These are phyloP conservation scores for Dasypus novemcinctus DNA, from an alignment of 2,113 vertebrate genomes.

Conservation along the genomic window DNA sequence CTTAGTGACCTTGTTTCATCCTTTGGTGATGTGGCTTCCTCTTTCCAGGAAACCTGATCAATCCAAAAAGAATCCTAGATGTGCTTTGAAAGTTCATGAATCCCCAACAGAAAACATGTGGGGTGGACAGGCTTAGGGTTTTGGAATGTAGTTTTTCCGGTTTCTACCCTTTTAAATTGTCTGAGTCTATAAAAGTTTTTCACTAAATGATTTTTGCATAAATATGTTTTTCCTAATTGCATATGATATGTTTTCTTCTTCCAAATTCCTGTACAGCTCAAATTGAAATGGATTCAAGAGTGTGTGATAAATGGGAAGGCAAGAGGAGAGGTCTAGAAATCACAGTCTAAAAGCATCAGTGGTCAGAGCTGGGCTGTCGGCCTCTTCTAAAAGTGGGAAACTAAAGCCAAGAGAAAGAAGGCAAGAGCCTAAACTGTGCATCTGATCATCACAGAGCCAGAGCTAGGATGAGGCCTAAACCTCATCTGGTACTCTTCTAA, in stretches of 20 bases:
- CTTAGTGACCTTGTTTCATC: background rate
- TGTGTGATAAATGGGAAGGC: background rate
- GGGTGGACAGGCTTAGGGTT: background rate
- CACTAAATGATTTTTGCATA: background rate
- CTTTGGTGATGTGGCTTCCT: background rate
- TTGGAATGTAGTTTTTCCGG: background rate
- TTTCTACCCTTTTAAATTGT: constrained; percentile 7
- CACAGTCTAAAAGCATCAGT: background rate
- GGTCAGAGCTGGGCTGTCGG: background rate
- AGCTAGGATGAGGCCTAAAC: background rate
- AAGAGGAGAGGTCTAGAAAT: background rate
- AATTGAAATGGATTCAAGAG: background rate
- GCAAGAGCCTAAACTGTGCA: background rate
- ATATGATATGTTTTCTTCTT: background rate
- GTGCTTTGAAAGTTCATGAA: constrained; percentile 5
- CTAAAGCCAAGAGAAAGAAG: background rate
- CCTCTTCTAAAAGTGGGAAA: background rate
- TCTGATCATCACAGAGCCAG: background rate
- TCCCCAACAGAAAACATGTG: background rate
- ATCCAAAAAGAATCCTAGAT: background rate
- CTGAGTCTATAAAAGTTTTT: background rate
- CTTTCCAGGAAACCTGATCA: background rate
- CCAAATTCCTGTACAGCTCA: background rate
- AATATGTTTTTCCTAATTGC: background rate
- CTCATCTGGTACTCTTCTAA: background rate